These are phyloP conservation scores for Amphipyra berbera DNA, from an alignment of 2,888 invertebrate species.

Conservation along the genomic window DNA sequence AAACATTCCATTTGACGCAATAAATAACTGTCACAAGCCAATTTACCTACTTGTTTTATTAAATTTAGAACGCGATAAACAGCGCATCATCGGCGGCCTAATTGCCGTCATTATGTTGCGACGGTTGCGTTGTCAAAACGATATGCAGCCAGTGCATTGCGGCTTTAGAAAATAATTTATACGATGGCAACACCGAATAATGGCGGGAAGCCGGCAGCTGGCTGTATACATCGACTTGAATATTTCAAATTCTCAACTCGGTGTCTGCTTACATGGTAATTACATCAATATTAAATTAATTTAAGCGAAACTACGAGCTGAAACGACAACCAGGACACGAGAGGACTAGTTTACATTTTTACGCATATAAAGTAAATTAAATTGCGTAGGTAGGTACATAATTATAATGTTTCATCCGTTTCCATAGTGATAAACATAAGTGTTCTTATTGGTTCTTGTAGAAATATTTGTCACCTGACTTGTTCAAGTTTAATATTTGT, in stretches of 20 bases:
- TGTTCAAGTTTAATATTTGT: too few relatives aligned
- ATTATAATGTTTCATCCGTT: too few relatives aligned
- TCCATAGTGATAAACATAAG: too few relatives aligned
- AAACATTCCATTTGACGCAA: constrained; percentile 12
- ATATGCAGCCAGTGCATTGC: constrained; percentile 49
- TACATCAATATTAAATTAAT: constrained; percentile 41
- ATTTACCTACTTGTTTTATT: constrained; percentile 56
- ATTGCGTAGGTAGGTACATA: constrained; percentile 1
- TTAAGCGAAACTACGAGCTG: constrained; percentile 17
- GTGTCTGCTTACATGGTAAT: constrained; percentile 51
- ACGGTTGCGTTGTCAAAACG: constrained; percentile 60
- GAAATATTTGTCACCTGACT: too few relatives aligned
- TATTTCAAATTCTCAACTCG: constrained; percentile 51
- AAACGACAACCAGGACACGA: constrained; percentile 1
- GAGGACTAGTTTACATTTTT: constrained; percentile 23
- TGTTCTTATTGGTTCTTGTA: too few relatives aligned
- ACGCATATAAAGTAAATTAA: constrained; percentile 11
- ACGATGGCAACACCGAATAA: constrained; percentile 46
- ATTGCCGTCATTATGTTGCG: constrained; percentile 62
- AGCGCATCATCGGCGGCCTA: constrained; percentile 52
- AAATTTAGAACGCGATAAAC: constrained; percentile 62
- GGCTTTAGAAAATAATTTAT: constrained; percentile 57
- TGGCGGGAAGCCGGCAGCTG: constrained; percentile 53
- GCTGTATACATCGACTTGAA: constrained; percentile 25
- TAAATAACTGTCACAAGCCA: constrained; percentile 40